Percentiles rank a stretch among this genome's conserved stretches.
These are phyloP conservation scores for Morpho deidamia DNA, from an alignment of 2,888 invertebrate genomes.

Conservation along the genomic window DNA sequence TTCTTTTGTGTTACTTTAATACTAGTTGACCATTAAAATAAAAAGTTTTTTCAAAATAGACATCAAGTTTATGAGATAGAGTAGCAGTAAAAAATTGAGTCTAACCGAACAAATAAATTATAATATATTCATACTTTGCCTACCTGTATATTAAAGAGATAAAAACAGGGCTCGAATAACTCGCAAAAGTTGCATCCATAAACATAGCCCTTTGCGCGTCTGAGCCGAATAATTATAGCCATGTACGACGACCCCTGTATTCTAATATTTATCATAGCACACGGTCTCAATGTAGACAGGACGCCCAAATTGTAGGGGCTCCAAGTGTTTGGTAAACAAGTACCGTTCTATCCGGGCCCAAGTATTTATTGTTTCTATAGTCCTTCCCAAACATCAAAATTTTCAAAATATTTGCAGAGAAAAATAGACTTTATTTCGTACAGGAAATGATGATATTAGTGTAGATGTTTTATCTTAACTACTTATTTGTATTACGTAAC, in stretches of 20 bases:
- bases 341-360: slow-evolving; percentile 25
- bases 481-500: slow-evolving; percentile 26
- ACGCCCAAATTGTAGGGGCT: slow-evolving; percentile 44
- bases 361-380: slow-evolving; percentile 42
- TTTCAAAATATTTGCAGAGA: background rate
- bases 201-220: slow-evolving; percentile 7
- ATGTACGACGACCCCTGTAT: slow-evolving; percentile 9
- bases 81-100: too few relatives aligned
- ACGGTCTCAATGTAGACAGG: slow-evolving; percentile 23
- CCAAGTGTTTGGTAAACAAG: slow-evolving; percentile 47
- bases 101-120: too few relatives aligned
- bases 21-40: too few relatives aligned
- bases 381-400: slow-evolving; percentile 24
- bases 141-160: background rate
- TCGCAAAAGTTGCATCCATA: slow-evolving; percentile 7
- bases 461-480: background rate
- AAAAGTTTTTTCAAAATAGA: too few relatives aligned
- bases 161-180: background rate
- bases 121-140: background rate
- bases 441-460: slow-evolving; percentile 2
- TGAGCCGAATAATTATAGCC: slow-evolving; percentile 16
- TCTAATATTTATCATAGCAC: slow-evolving; percentile 18
- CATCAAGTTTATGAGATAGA: too few relatives aligned
- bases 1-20: too few relatives aligned
- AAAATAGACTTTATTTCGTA: slow-evolving; percentile 7